Evolutionary conservation across 2,888 invertebrate species (phyloP), one percentile per base, ranked within the genome.

Genomic region (Yponomeuta evonymella): DNA sequence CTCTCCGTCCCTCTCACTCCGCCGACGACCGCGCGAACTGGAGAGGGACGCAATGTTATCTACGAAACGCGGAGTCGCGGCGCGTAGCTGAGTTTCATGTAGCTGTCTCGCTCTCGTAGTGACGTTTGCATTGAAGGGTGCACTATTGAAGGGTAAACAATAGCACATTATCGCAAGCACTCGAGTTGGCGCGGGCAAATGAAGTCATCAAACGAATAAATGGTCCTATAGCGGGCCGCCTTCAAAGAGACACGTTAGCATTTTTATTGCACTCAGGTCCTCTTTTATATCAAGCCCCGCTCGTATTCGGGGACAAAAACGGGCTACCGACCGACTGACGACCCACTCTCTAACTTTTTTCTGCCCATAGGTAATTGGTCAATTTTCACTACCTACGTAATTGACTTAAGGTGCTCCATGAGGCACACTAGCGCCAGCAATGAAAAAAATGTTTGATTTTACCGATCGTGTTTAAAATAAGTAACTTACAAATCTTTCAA

Each of bases 131-230:
- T 82, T 85, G 82, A 81, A 84, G 83, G 84, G 87, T 87, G 87
- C 90, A 92, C 90, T 92, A 90, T 91, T 89, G 89, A 89, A 90
- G 88, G 89, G 91, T 91, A 91, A 92, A 92, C 92, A 92, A 92
- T 91, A 89, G 91, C 88, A 86, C 89, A 92, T 91, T 90, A 91
- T 90, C 89, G 87, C 88, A 84, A 87, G 88, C 87, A 86, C 85
- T 89, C 88, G 68, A 82, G 83, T 88, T 87, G 83, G 85, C 87
- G 88, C 88, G 85, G 84, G 84, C 85, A 90, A 91, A 92, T 92
- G 90, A 92, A 92, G 92, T 85, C 91, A 91, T 92, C 92, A 92
- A 90, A 87, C 87, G 89, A 89, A 90, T 90, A 89, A 91, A 91
- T 90, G 90, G 90, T 84, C 79, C 81, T 82, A 83, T 83, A 83